Evolutionary conservation across 2,113 vertebrate genomes (phyloP).

Genomic region (Oenanthe oenanthe): DNA sequence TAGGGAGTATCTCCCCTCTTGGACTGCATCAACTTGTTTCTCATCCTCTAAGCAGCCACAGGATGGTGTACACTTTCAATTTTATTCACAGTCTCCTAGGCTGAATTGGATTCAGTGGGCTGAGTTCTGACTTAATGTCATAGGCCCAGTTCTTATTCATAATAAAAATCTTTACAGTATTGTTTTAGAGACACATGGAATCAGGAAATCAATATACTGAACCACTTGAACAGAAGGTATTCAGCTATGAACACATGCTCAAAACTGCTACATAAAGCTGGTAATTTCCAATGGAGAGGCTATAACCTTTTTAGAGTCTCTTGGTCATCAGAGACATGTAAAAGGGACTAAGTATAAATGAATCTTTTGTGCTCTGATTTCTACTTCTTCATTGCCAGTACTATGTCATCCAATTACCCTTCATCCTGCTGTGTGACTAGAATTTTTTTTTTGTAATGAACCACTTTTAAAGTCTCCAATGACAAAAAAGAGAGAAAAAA

Average conservation of each 20-base stretch:
- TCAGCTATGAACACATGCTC: not conserved
- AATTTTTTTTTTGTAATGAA: not conserved
- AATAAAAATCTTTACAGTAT: not conserved
- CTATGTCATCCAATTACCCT: conserved; percentile 7
- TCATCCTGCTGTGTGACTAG: not conserved
- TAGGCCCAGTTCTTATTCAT: not conserved
- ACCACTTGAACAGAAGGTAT: not conserved
- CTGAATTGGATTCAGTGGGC: not conserved
- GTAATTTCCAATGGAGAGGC: not conserved
- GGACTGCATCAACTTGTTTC: not conserved
- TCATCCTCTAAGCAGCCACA: not conserved
- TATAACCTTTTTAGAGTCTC: not conserved
- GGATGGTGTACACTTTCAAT: not conserved
- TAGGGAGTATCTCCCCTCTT: not conserved
- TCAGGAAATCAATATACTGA: not conserved
- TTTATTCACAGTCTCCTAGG: not conserved
- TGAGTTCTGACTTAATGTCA: not conserved
- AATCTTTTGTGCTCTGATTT: not conserved
- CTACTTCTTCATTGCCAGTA: not conserved
- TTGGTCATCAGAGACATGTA: not conserved
- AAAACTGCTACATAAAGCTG: not conserved
- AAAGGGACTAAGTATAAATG: not conserved
- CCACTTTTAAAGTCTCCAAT: not conserved
- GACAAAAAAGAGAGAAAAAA: not conserved
- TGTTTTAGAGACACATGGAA: not conserved